These are phyloP conservation scores for Pavo muticus DNA, from an alignment of 2,113 vertebrate species.

Conservation along the genomic window DNA sequence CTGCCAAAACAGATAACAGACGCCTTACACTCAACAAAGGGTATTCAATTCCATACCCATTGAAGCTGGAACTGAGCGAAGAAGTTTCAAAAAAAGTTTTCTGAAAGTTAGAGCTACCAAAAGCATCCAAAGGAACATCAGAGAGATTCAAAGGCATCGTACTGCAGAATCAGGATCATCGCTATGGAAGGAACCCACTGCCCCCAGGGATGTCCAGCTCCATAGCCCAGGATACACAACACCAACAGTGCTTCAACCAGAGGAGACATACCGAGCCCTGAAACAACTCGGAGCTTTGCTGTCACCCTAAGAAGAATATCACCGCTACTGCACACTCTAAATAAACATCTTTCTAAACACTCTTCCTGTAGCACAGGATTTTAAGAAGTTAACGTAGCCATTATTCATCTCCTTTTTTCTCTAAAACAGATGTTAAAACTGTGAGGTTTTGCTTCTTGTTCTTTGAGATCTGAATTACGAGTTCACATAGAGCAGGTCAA, in stretches of 20 bases:
- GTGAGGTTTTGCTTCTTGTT: neutral
- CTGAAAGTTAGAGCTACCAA: neutral
- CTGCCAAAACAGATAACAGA: constrained; percentile 64
- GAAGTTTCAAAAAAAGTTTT: constrained; percentile 35
- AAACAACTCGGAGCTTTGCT: neutral
- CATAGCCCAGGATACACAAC: neutral
- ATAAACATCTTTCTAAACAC: neutral
- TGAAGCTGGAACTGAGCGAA: constrained; percentile 21
- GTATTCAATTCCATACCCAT: constrained; percentile 24
- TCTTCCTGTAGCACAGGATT: neutral
- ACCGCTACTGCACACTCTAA: neutral
- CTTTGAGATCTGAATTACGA: neutral
- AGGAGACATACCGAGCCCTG: neutral
- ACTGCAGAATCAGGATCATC: neutral
- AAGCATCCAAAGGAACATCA: constrained; percentile 34
- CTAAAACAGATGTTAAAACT: neutral
- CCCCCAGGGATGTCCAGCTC: neutral
- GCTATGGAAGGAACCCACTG: neutral
- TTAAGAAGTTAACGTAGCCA: neutral
- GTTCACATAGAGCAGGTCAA: neutral
- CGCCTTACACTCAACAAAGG: neutral
- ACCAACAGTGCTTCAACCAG: neutral
- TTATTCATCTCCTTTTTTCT: neutral
- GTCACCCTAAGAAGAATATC: neutral
- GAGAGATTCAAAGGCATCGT: neutral